Conservation (phyloP, 2,888 invertebrate genomes). For the Nowickia ferox region DNA sequence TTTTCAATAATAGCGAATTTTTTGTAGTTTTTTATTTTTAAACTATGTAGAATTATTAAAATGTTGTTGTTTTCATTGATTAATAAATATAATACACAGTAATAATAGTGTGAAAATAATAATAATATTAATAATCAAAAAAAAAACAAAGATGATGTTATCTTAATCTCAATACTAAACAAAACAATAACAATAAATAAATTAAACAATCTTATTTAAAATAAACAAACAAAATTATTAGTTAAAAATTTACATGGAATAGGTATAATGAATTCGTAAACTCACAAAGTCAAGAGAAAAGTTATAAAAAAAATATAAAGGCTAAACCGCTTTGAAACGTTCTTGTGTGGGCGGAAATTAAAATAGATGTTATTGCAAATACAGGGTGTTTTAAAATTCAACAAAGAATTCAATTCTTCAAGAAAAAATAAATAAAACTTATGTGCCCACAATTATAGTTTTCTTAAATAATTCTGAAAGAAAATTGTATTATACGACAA, state of each 20-base stretch:
- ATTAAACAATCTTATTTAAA: constrained; percentile 20
- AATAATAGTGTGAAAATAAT: constrained; percentile 12
- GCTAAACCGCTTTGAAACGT: neutral
- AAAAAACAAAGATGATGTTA: constrained; percentile 53
- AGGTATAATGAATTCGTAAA: neutral
- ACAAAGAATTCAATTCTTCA: too few relatives aligned
- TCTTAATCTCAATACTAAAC: neutral
- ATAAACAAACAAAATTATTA: constrained; percentile 21
- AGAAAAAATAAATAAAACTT: neutral
- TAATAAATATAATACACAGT: constrained; percentile 35
- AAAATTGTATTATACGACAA: too few relatives aligned
- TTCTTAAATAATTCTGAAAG: too few relatives aligned
- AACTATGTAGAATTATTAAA: neutral
- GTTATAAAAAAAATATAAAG: neutral
- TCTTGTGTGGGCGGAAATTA: neutral
- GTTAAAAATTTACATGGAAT: neutral
- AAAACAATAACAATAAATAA: constrained; percentile 8
- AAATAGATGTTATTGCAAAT: neutral
- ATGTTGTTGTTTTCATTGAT: constrained; percentile 39
- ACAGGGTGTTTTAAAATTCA: neutral
- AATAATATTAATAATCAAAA: neutral
- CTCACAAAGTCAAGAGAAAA: constrained; percentile 12
- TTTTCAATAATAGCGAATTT: neutral
- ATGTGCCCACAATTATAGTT: too few relatives aligned
- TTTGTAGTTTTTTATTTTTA: constrained; percentile 11